A percentile compares a stretch with the other conserved stretches of the same genome.
These are phyloP conservation scores for Sebastolobus altivelis DNA, from an alignment of 2,797 vertebrate species.

Conservation along the genomic window DNA sequence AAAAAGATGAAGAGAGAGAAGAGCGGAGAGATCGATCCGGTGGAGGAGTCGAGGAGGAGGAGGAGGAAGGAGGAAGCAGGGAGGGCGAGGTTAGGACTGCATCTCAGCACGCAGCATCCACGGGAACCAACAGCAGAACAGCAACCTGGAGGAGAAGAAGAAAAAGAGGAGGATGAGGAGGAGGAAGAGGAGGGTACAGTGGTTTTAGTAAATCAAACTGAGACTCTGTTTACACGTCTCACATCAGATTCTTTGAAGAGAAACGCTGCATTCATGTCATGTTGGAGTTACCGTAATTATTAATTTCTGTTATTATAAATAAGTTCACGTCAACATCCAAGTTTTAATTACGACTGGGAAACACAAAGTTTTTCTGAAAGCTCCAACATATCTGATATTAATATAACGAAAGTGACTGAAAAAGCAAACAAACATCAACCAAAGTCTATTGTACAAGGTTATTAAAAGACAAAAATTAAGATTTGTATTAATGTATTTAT, in stretches of 20 bases:
- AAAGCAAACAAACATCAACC: too few relatives aligned
- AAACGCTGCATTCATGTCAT: not conserved
- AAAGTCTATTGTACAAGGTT: too few relatives aligned
- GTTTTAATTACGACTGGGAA: too few relatives aligned
- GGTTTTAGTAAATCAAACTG: not conserved
- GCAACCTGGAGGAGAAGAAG: slow-evolving; percentile 84
- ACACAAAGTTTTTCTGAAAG: too few relatives aligned
- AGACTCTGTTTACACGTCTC: too few relatives aligned
- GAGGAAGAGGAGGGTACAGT: not conserved
- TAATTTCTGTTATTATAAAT: too few relatives aligned
- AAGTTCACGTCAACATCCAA: too few relatives aligned
- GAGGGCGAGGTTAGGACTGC: slow-evolving; percentile 88
- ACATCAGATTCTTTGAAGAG: not conserved
- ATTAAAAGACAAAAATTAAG: too few relatives aligned
- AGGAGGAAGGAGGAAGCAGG: slow-evolving; percentile 18
- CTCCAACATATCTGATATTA: too few relatives aligned
- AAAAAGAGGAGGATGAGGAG: not conserved
- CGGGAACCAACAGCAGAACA: slow-evolving; percentile 97
- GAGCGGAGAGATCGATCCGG: slow-evolving; percentile 20
- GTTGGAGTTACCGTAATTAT: not conserved
- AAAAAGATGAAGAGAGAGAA: not conserved
- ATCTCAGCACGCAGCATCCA: slow-evolving; percentile 97
- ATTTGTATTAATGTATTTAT: too few relatives aligned
- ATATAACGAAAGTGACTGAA: too few relatives aligned
- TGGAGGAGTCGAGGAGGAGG: not conserved